Conservation (phyloP, 2,113 vertebrate genomes). For the Antigone vipio region DNA sequence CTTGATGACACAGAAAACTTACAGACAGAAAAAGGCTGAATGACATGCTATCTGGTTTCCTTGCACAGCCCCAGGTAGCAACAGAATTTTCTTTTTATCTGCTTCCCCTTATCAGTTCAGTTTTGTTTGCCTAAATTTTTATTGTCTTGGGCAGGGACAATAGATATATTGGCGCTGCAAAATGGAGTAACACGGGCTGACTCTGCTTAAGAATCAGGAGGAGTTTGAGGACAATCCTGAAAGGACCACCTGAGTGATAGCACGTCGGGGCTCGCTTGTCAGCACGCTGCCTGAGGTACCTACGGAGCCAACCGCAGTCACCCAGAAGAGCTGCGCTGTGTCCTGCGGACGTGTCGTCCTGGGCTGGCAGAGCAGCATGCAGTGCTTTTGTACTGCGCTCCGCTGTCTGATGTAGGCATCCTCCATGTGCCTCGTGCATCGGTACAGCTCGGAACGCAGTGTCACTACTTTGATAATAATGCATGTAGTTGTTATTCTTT, state of each 20-base stretch:
- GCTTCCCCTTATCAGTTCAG: background rate
- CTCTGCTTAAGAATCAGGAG: background rate
- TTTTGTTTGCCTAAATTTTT: background rate
- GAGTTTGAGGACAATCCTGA: background rate
- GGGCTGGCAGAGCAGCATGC: background rate
- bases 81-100: background rate
- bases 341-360: rapidly evolving
- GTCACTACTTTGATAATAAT: background rate
- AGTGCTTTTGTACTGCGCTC: background rate
- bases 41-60: background rate
- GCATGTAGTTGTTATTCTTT: background rate
- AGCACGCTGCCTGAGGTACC: rapidly evolving
- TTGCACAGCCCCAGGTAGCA: background rate
- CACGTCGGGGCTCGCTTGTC: background rate
- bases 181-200: background rate
- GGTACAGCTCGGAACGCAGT: background rate
- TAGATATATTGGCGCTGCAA: background rate
- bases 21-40: background rate
- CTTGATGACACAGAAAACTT: background rate
- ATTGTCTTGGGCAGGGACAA: rapidly evolving
- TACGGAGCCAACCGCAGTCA: rapidly evolving
- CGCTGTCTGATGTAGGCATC: background rate
- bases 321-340: background rate
- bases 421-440: rapidly evolving
- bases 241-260: background rate